Evolutionary conservation across 2,888 invertebrate genomes (phyloP), one percentile per base, ranked within the genome.

Genomic region (Cyclophora albipunctata): DNA sequence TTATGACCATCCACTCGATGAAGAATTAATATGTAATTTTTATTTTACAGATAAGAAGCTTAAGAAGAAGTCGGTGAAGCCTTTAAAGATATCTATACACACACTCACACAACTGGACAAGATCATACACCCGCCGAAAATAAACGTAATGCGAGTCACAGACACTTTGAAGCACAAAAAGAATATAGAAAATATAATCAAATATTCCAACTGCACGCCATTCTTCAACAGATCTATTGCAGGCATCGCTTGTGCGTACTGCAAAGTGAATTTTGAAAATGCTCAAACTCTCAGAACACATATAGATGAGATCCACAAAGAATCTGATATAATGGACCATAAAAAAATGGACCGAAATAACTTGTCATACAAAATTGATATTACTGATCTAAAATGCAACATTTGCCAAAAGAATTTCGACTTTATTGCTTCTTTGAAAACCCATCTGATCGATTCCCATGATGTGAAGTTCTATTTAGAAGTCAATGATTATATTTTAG

Each of bases 171-270:
- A 84, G 52, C 79, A 84, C 61, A 73, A 73, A 34, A 50, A 59
- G 0, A 86, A 86, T 51, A 66, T 85, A 0, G 75, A 81, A 4
- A 81, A 79, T 20, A 54, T 86, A 0, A 55, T 86, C 0, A 83
- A 79, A 55, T 68, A 83, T 47, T 85, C 87, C 0, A 87, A 86
- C 52, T 84, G 83, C 34, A 84, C 85, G 0, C 85, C 85, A 0
- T 87, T 87, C 46, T 73, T 70, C 0, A 84, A 81, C 49, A 85
- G 84, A 59, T 81, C 81, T 0, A 46, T 84, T 3, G 55, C 74
- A 4, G 87, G 87, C 0, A 75, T 84, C 2, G 63, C 71, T 0
- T 86, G 86, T 50, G 82, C 75, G 0, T 86, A 76, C 49, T 87
- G 86, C 60, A 84, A 82, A 46, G 72, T 75, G 0, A 71, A 66